phyloP scores from a whole-genome alignment of 2,797 vertebrate genomes.

The Clarias fuscus region DNA sequence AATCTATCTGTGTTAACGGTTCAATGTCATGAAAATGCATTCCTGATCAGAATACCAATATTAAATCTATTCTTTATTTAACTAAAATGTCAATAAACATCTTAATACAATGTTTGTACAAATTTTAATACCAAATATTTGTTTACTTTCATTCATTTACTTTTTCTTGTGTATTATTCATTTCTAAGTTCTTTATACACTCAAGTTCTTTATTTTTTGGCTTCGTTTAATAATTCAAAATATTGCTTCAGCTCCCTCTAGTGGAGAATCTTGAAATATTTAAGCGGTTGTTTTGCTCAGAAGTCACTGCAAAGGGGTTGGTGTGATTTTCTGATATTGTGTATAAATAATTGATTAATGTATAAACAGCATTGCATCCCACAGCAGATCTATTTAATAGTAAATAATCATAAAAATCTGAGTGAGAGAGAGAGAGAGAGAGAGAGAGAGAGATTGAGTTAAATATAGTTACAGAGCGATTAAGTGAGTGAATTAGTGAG shows the following conservation, averaged over 20 bases:
- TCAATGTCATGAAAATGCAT: background rate
- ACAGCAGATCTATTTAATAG: background rate
- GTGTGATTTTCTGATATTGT: background rate
- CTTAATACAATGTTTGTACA: background rate
- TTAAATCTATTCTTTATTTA: background rate
- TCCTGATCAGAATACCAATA: background rate
- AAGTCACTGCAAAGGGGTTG: background rate
- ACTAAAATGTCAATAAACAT: background rate
- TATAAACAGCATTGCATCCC: background rate
- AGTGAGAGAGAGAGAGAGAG: background rate
- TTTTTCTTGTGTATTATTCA: background rate
- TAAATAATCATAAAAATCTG: background rate
- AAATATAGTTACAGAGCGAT: too few species aligned
- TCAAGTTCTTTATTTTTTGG: background rate
- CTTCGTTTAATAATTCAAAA: background rate
- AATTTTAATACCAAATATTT: too few species aligned
- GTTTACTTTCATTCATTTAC: background rate
- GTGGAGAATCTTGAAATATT: conserved; percentile 53
- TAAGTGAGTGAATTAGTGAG: background rate
- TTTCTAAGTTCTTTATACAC: background rate
- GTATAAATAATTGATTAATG: background rate
- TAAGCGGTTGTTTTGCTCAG: background rate
- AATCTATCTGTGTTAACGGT: background rate
- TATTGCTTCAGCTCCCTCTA: conserved; percentile 74
- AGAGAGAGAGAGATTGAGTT: background rate